Conservation (phyloP, 2,797 vertebrate species). For the Columba guinea region DNA sequence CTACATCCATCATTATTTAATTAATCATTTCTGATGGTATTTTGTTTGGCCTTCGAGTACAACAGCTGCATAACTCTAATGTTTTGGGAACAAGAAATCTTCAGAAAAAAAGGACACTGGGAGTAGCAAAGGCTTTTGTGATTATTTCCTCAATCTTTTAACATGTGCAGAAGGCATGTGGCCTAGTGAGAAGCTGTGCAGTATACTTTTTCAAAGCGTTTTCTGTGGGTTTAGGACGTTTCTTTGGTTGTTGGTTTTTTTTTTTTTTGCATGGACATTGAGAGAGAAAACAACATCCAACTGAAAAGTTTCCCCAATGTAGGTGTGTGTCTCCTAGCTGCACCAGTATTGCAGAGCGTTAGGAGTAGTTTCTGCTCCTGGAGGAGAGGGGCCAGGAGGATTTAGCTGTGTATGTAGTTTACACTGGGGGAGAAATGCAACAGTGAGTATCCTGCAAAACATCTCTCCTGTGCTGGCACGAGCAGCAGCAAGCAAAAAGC, state of each 20-base stretch:
- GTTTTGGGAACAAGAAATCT: background rate
- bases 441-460: background rate
- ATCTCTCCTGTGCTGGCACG: rapidly evolving
- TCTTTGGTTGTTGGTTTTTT: background rate
- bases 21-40: slow-evolving; percentile 9
- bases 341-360: background rate
- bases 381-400: background rate
- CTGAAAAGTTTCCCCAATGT: background rate
- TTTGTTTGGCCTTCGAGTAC: slow-evolving; percentile 16
- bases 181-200: background rate
- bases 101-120: background rate
- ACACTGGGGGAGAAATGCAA: background rate
- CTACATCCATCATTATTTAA: slow-evolving; percentile 29
- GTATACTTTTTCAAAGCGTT: background rate
- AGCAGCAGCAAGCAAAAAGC: background rate
- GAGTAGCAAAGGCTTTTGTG: background rate
- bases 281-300: background rate
- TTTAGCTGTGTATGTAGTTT: background rate
- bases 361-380: background rate
- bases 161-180: background rate
- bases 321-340: background rate
- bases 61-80: background rate
- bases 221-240: background rate
- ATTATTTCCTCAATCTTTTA: background rate
- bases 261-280: background rate